A percentile compares a stretch with the other conserved stretches of the same genome.
These are phyloP conservation scores for Pandion haliaetus DNA, from an alignment of 2,113 vertebrate species.

Conservation along the genomic window DNA sequence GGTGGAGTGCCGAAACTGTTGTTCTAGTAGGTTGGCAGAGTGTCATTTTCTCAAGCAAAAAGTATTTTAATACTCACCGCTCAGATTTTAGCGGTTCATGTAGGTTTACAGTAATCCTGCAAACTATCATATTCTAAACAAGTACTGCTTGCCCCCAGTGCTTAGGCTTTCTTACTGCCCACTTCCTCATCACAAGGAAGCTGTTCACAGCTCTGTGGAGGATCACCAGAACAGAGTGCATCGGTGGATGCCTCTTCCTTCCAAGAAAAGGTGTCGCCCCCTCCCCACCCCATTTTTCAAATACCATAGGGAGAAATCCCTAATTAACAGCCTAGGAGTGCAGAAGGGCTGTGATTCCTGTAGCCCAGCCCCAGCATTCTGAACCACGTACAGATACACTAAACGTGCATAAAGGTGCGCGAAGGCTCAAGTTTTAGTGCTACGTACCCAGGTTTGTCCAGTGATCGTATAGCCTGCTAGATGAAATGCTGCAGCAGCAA, in stretches of 20 bases:
- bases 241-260: neutral
- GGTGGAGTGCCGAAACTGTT: neutral
- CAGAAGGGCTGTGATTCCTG: neutral
- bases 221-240: neutral
- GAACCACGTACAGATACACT: fast-evolving
- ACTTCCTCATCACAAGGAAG: neutral
- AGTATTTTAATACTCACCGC: neutral
- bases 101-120: neutral
- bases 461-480: constrained; percentile 85
- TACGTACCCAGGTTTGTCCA: constrained; percentile 87
- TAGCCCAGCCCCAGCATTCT: neutral
- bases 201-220: neutral
- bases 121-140: neutral
- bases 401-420: fast-evolving
- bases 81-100: neutral
- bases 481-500: constrained; percentile 86
- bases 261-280: neutral
- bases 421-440: fast-evolving
- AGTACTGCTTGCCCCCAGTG: neutral
- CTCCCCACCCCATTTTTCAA: neutral
- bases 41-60: neutral
- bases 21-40: neutral
- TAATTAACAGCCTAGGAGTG: neutral
- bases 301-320: neutral
- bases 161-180: neutral